Evolutionary conservation across 2,113 vertebrate species (phyloP).

Genomic region (Lates calcarifer): DNA sequence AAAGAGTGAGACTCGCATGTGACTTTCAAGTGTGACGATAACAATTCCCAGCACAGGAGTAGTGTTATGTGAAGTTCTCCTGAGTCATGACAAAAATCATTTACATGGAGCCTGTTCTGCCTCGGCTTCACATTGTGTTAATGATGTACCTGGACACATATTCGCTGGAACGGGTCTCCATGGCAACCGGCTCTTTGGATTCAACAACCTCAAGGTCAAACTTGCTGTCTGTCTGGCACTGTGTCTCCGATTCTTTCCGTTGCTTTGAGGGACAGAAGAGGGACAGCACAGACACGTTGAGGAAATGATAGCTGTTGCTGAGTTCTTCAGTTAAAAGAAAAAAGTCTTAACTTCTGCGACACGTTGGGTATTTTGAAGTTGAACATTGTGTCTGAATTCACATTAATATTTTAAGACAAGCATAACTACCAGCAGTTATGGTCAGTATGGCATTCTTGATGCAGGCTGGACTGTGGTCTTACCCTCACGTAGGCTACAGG

Average conservation of each 20-base stretch:
- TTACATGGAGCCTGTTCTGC: not conserved
- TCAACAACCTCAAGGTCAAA: constrained; percentile 88
- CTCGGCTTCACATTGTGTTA: not conserved
- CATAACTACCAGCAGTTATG: not conserved
- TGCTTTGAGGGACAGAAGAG: constrained; percentile 83
- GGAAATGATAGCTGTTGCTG: not conserved
- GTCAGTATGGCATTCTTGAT: too few relatives aligned
- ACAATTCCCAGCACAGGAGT: not conserved
- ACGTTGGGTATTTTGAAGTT: not conserved
- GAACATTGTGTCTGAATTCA: not conserved
- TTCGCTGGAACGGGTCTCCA: constrained; percentile 87
- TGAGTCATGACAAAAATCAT: constrained; percentile 32
- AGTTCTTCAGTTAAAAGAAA: not conserved
- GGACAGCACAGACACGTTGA: not conserved
- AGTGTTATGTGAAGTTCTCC: constrained; percentile 12
- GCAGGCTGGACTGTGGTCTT: constrained; percentile 60
- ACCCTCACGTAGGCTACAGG: constrained; percentile 86
- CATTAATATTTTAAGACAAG: not conserved
- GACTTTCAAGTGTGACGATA: constrained; percentile 29
- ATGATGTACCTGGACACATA: constrained; percentile 93
- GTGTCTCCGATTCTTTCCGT: constrained; percentile 96
- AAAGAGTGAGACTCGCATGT: constrained; percentile 35
- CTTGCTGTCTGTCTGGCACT: constrained; percentile 96
- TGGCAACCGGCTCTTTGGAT: constrained; percentile 86
- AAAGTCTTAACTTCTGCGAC: not conserved